Percentiles rank a stretch among this genome's conserved stretches.
These are phyloP conservation scores for Phylloscopus trochilus DNA, from an alignment of 2,113 vertebrate species.

Conservation along the genomic window DNA sequence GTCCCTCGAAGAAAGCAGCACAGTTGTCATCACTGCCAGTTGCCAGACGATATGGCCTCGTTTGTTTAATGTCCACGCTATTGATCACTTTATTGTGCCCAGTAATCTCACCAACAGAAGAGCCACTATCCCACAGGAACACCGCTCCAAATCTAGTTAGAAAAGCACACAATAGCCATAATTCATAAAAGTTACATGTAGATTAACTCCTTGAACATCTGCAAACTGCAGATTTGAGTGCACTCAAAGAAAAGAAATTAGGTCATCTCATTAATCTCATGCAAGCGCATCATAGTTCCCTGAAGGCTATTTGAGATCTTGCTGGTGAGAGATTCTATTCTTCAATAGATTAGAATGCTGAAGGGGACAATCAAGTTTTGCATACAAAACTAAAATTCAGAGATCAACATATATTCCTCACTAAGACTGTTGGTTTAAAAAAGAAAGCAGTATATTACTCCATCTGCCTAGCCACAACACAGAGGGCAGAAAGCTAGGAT, in stretches of 20 bases:
- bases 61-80: slow-evolving; percentile 91
- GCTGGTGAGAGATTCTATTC: background rate
- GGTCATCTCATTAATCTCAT: slow-evolving; percentile 48
- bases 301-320: background rate
- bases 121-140: slow-evolving; percentile 94
- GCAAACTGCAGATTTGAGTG: background rate
- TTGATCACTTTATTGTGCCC: slow-evolving; percentile 93
- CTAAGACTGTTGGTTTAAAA: background rate
- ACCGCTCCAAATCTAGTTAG: slow-evolving; percentile 86
- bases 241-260: slow-evolving; percentile 41
- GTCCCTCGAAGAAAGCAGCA: slow-evolving; percentile 87
- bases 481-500: background rate
- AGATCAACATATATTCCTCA: background rate
- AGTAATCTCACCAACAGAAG: slow-evolving; percentile 87
- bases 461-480: background rate
- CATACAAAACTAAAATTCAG: background rate
- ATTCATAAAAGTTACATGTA: background rate
- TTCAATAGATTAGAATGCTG: background rate
- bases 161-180: background rate
- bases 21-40: slow-evolving; percentile 89
- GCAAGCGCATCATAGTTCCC: background rate
- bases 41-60: slow-evolving; percentile 85
- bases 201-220: background rate
- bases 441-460: background rate
- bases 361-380: background rate